Percentiles rank a stretch among this genome's conserved stretches.
These are phyloP conservation scores for Elgaria multicarinata DNA, from an alignment of 2,113 vertebrate genomes.

Conservation along the genomic window DNA sequence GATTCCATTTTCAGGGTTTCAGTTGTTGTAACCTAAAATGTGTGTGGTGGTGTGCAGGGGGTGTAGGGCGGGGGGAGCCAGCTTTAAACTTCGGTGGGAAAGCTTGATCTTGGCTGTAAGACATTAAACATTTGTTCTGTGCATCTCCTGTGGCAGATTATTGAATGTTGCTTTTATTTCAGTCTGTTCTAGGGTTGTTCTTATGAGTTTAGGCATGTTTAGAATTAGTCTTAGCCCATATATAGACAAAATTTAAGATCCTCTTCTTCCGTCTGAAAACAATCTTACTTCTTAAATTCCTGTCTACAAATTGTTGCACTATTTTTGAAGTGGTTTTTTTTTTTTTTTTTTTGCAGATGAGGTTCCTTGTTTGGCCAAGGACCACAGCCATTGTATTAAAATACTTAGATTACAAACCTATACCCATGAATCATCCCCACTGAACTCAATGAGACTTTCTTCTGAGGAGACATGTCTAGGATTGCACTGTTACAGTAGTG, in stretches of 20 bases:
- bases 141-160: background rate
- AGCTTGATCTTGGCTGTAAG: background rate
- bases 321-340: background rate
- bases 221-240: background rate
- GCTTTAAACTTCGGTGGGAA: background rate
- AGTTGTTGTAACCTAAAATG: background rate
- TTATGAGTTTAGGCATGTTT: background rate
- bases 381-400: background rate
- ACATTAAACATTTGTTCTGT: background rate
- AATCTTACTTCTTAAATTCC: too few relatives aligned
- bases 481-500: background rate
- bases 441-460: too few relatives aligned
- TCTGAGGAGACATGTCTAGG: background rate
- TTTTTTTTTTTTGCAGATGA: background rate
- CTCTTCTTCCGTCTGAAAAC: too few relatives aligned
- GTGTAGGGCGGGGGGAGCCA: background rate
- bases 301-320: background rate
- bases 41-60: background rate
- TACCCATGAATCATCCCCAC: background rate
- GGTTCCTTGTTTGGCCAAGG: background rate
- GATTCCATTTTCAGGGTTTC: background rate
- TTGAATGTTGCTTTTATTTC: background rate
- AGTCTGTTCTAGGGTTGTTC: background rate
- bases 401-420: background rate
- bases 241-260: background rate